Conservation (phyloP, 2,888 invertebrate genomes). For the Melinopterus prodromus region DNA sequence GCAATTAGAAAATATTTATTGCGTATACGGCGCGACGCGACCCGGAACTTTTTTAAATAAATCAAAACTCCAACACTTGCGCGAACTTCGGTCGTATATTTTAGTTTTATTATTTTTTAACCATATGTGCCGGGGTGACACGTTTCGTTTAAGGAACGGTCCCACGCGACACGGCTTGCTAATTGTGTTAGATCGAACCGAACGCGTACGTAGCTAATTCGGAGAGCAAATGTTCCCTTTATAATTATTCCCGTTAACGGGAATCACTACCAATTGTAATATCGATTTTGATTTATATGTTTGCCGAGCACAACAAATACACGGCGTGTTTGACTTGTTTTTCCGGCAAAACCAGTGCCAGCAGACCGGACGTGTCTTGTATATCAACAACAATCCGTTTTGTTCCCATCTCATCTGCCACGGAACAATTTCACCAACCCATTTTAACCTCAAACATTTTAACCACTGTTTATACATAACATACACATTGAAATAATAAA, state of each 20-base stretch:
- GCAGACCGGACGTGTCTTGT: not conserved
- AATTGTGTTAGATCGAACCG: not conserved
- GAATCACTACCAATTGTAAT: not conserved
- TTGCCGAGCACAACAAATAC: not conserved
- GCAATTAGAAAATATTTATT: conserved; percentile 4
- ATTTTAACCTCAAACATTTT: not conserved
- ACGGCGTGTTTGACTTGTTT: not conserved
- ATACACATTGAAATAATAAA: too few species aligned
- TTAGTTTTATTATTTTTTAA: conserved; percentile 4
- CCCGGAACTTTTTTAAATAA: conserved; percentile 4
- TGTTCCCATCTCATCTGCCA: not conserved
- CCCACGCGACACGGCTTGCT: not conserved
- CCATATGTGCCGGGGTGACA: not conserved
- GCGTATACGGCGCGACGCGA: not conserved
- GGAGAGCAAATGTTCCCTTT: conserved; percentile 21
- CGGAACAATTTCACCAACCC: not conserved
- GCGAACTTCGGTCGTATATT: not conserved
- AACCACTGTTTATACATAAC: too few species aligned
- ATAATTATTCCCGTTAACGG: conserved; percentile 18
- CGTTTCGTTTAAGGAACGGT: not conserved
- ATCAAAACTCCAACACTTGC: not conserved
- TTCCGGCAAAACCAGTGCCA: not conserved
- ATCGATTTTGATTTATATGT: conserved; percentile 18
- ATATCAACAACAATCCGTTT: not conserved
- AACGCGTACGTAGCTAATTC: conserved; percentile 24